phyloP scores from a whole-genome alignment of 2,113 vertebrate genomes.

The Sminthopsis crassicaudata region DNA sequence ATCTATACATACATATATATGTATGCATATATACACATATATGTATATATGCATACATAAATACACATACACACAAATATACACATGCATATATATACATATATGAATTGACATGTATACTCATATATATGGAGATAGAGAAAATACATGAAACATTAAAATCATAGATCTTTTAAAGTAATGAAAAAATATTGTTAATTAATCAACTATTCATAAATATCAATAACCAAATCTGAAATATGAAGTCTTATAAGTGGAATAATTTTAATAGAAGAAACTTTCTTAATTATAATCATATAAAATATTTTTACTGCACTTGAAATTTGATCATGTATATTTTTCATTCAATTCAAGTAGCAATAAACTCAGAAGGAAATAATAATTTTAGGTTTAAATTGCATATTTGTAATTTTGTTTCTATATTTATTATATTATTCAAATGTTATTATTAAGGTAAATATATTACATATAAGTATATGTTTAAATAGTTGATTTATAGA shows the following conservation, averaged over 20 bases:
- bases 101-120: background rate
- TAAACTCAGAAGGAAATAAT: constrained; percentile 4
- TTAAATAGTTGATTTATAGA: background rate
- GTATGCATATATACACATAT: background rate
- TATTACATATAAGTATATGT: background rate
- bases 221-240: constrained; percentile 24
- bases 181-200: constrained; percentile 29
- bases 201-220: constrained; percentile 2
- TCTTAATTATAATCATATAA: background rate
- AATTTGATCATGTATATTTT: background rate
- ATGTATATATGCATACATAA: background rate
- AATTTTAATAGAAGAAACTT: constrained; percentile 5
- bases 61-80: too few species aligned
- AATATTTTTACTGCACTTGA: constrained; percentile 14
- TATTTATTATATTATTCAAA: constrained; percentile 3
- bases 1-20: background rate
- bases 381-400: constrained; percentile 6
- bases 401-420: constrained; percentile 7
- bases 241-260: background rate
- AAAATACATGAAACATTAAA: background rate
- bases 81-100: background rate
- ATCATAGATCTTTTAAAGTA: background rate
- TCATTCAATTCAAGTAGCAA: constrained; percentile 21
- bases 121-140: background rate
- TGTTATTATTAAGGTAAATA: background rate